Evolutionary conservation across 2,888 invertebrate species (phyloP).

Genomic region (Drosophila maculinotata): DNA sequence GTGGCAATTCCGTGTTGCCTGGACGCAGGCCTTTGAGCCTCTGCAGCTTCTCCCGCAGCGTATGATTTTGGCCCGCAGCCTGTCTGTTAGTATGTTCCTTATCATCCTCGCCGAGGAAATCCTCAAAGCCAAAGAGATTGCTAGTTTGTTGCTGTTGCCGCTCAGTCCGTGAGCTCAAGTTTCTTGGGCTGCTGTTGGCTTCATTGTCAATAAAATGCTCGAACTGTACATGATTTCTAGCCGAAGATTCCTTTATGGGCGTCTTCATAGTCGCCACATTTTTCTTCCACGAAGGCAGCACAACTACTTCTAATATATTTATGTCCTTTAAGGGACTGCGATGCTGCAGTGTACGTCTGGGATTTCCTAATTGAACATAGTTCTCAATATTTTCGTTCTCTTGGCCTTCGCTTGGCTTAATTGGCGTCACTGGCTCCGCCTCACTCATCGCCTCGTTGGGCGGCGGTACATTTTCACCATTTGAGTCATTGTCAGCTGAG

Average conservation of each 20-base stretch:
- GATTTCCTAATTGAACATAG: slow-evolving; percentile 73
- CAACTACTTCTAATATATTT: slow-evolving; percentile 80
- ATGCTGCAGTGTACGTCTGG: slow-evolving; percentile 62
- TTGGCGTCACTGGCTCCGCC: background rate
- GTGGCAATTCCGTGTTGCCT: slow-evolving; percentile 41
- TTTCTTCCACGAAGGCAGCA: slow-evolving; percentile 74
- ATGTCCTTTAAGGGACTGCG: slow-evolving; percentile 82
- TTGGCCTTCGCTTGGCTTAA: slow-evolving; percentile 31
- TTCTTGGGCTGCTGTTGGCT: slow-evolving; percentile 3
- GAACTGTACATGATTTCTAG: slow-evolving; percentile 8
- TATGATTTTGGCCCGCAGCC: slow-evolving; percentile 22
- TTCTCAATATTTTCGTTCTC: slow-evolving; percentile 53
- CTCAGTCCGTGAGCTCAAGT: background rate
- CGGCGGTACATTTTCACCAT: slow-evolving; percentile 81
- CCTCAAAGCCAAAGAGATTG: slow-evolving; percentile 81
- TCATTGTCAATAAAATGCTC: slow-evolving; percentile 2
- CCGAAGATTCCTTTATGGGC: slow-evolving; percentile 3
- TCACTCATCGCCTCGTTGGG: background rate
- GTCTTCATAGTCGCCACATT: slow-evolving; percentile 33
- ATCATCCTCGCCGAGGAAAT: slow-evolving; percentile 61
- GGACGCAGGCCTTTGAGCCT: slow-evolving; percentile 71
- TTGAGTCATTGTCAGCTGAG: slow-evolving; percentile 69
- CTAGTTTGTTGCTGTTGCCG: slow-evolving; percentile 1
- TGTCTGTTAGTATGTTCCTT: background rate
- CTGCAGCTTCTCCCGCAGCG: slow-evolving; percentile 68